Evolutionary conservation across 1,140 invertebrate species (phyloP), one percentile per base, ranked within the genome.

Genomic region (Protaetia brevitarsis): DNA sequence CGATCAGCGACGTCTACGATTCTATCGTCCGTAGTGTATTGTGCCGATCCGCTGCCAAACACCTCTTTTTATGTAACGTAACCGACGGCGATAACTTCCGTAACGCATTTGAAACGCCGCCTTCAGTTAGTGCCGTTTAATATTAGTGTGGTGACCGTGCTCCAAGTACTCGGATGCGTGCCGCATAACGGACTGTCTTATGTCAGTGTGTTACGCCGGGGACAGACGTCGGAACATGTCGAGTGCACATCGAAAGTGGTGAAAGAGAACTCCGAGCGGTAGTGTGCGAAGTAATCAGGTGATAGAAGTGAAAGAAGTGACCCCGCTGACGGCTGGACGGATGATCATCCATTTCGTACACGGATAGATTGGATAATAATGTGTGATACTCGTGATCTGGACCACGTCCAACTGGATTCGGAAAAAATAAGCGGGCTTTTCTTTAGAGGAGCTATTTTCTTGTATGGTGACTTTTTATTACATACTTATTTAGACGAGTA

Each of bases 261-360:
- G 41, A 51, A 51, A 51, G 41, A 51, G 21, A 51, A 23, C 21
- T 51, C 2, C 19, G 41, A 23, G 19, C 5, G 26, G 41, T 51
- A n/a, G n/a, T n/a, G n/a, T n/a, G n/a, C n/a, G n/a, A n/a, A n/a
- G 41, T 23, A 23, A 23, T 51, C 41, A 51, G 41, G 41, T 51
- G 41, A 51, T 51, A 19, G 41, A 51, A 51, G 41, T 51, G 41
- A 51, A 51, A 51, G 41, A 51, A 51, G 41, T 51, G 41, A 51
- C 41, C 41, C 41, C 26, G 41, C 41, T 7, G 19, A 23, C 19
- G 6, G 41, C 41, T 13, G 21, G 13, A 10, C 16, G 41, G 41
- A 51, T 51, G 21, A 23, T 51, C 19, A 51, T 23, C 26, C 26
- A 4, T 5, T 37, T 16, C 16, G 2, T 19, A 23, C 16, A 23